A percentile compares a stretch with the other conserved stretches of the same genome.
phyloP scores from a whole-genome alignment of 1,140 invertebrate genomes.

The Drosophila murphyi region DNA sequence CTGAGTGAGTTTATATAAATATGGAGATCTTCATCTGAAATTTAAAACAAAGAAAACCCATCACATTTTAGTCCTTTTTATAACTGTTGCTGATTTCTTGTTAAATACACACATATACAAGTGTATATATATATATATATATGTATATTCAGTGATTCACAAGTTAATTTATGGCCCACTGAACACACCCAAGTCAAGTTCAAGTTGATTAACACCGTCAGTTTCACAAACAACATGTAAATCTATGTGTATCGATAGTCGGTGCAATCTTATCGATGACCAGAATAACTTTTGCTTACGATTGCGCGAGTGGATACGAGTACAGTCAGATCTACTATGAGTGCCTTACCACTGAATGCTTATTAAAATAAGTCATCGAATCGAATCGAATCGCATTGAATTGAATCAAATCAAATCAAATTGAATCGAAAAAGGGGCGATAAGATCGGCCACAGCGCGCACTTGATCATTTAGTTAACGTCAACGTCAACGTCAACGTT shows the following conservation, averaged over 20 bases:
- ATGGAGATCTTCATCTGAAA: too few species aligned
- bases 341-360: slow-evolving; percentile 1
- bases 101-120: background rate
- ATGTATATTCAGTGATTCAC: slow-evolving; percentile 17
- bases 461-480: slow-evolving; percentile 43
- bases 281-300: slow-evolving; percentile 11
- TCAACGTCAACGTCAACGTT: slow-evolving; percentile 17
- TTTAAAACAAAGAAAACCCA: too few species aligned
- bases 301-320: background rate
- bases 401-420: background rate
- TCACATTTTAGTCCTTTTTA: too few species aligned
- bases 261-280: slow-evolving; percentile 18
- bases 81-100: background rate
- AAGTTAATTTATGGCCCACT: slow-evolving; percentile 28
- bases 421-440: slow-evolving; percentile 10
- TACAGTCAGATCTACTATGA: background rate
- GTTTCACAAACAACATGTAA: background rate
- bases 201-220: slow-evolving; percentile 34
- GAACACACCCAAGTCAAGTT: slow-evolving; percentile 52
- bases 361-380: slow-evolving; percentile 30
- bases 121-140: too few species aligned
- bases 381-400: slow-evolving; percentile 2
- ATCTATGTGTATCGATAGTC: slow-evolving; percentile 19
- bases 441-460: slow-evolving; percentile 22
- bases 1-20: too few species aligned